A percentile compares a stretch with the other conserved stretches of the same genome.
Conservation (phyloP, 2,113 vertebrate genomes). For the Apaloderma vittatum region DNA sequence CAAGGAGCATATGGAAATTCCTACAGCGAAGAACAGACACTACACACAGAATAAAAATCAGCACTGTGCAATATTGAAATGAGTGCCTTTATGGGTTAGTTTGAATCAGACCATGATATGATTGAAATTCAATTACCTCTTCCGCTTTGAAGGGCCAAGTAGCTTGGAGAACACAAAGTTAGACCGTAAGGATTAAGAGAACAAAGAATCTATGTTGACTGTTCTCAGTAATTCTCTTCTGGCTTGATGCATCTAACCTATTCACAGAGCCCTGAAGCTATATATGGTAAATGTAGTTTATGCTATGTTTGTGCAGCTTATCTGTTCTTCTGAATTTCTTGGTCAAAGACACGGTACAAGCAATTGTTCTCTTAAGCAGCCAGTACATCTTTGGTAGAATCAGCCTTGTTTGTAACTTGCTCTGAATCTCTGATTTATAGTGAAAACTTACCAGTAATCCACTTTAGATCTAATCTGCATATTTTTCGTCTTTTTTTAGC, state of each 20-base stretch:
- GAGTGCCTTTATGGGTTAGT: conserved; percentile 27
- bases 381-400: background rate
- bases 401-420: background rate
- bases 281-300: background rate
- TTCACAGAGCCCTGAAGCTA: background rate
- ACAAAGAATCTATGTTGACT: background rate
- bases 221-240: background rate
- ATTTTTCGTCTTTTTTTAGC: background rate
- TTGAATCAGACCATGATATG: background rate
- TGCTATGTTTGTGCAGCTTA: background rate
- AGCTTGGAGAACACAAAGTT: background rate
- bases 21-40: conserved; percentile 3
- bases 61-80: conserved; percentile 15
- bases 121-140: conserved; percentile 57
- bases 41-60: conserved; percentile 47
- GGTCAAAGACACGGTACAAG: background rate
- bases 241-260: background rate
- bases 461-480: background rate
- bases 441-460: background rate
- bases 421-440: background rate
- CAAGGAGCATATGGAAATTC: conserved; percentile 71
- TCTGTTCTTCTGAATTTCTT: background rate
- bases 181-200: conserved; percentile 14
- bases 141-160: conserved; percentile 8
- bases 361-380: background rate